These are phyloP conservation scores for Sesia apiformis DNA, from an alignment of 2,888 invertebrate species.

Conservation along the genomic window DNA sequence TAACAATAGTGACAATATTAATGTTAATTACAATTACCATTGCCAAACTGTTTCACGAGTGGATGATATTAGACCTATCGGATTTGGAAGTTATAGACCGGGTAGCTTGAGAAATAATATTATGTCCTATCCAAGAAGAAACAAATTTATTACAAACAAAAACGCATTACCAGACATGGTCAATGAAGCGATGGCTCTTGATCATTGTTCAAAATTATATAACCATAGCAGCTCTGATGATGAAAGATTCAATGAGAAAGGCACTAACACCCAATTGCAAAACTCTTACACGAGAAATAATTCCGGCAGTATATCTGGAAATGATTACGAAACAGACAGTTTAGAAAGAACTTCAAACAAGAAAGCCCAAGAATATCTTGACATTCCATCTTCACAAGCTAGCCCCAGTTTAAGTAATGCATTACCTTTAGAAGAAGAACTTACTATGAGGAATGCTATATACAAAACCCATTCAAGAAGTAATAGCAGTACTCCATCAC, in stretches of 20 bases:
- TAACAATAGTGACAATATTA: constrained; percentile 25
- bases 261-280: constrained; percentile 15
- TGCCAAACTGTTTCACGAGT: constrained; percentile 41
- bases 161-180: constrained; percentile 76
- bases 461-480: constrained; percentile 78
- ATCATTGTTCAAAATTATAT: constrained; percentile 55
- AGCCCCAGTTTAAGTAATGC: constrained; percentile 84
- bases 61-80: constrained; percentile 46
- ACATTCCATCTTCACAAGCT: constrained; percentile 79
- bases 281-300: constrained; percentile 34
- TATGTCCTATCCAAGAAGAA: constrained; percentile 26
- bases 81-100: constrained; percentile 31
- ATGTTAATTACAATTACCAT: constrained; percentile 29
- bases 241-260: constrained; percentile 46
- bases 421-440: constrained; percentile 85
- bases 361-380: constrained; percentile 75
- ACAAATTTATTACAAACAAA: constrained; percentile 38
- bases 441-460: constrained; percentile 85
- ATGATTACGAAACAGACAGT: constrained; percentile 84
- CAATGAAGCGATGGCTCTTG: constrained; percentile 77
- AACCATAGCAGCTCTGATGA: constrained; percentile 59
- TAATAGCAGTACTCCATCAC: constrained; percentile 65
- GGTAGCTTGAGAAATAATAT: constrained; percentile 32
- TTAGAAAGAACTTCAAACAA: constrained; percentile 76
- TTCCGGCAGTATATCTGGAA: constrained; percentile 57